Conservation (phyloP, 2,113 vertebrate species). For the Coregonus clupeaformis region DNA sequence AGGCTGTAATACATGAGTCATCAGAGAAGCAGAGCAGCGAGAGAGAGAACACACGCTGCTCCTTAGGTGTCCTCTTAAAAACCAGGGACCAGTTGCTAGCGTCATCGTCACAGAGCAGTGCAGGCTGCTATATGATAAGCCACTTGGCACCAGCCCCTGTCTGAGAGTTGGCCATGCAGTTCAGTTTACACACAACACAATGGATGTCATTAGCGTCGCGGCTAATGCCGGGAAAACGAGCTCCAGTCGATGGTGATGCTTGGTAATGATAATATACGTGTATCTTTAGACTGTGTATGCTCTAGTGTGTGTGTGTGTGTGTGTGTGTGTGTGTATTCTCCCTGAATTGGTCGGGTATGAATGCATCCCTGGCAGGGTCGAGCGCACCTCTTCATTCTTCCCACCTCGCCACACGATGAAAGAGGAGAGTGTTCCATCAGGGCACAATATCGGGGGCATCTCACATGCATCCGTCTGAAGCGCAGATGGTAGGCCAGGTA, state of each 20-base stretch:
- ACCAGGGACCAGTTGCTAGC: not conserved
- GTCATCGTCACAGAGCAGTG: not conserved
- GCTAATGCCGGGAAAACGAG: slow-evolving; percentile 46
- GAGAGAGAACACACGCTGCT: too few species aligned
- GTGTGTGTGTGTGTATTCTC: slow-evolving; percentile 1
- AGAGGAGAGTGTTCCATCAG: slow-evolving; percentile 6
- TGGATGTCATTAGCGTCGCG: slow-evolving; percentile 5
- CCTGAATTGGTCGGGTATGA: slow-evolving; percentile 12
- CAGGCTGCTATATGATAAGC: slow-evolving; percentile 6
- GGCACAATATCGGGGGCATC: slow-evolving; percentile 12
- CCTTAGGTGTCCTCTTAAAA: slow-evolving; percentile 2
- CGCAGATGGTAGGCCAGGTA: slow-evolving; percentile 45
- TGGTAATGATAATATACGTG: not conserved
- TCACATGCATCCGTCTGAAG: not conserved
- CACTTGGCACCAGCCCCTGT: slow-evolving; percentile 20
- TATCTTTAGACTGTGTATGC: not conserved
- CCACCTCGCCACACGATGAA: not conserved
- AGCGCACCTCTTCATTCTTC: not conserved
- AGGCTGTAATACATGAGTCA: not conserved
- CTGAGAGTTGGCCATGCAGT: slow-evolving; percentile 31
- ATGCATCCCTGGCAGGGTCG: not conserved
- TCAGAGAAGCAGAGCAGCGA: not conserved
- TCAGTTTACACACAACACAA: slow-evolving; percentile 21
- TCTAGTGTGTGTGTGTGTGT: not conserved
- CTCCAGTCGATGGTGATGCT: not conserved